A percentile compares a stretch with the other conserved stretches of the same genome.
Conservation (phyloP, 2,113 vertebrate genomes). For the Nesospiza acunhae region DNA sequence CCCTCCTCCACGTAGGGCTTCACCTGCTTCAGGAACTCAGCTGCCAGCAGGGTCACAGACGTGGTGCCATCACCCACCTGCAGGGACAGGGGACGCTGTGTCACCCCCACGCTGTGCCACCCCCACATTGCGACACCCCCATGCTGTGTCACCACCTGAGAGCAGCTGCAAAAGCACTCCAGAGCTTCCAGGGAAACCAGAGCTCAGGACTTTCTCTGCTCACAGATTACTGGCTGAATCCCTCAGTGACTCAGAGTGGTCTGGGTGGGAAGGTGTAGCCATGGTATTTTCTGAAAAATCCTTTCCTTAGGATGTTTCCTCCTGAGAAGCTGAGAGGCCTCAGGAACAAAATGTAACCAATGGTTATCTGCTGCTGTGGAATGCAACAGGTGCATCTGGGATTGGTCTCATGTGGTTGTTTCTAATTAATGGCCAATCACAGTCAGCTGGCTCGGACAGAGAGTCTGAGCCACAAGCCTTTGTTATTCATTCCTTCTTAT, state of each 20-base stretch:
- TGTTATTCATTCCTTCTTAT: too few species aligned
- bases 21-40: conserved; percentile 95
- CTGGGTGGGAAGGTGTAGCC: too few species aligned
- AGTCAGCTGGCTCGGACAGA: too few species aligned
- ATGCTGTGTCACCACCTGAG: fast-evolving
- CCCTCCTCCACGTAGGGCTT: conserved; percentile 95
- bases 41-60: conserved; percentile 92
- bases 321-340: too few species aligned
- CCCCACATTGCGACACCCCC: not conserved
- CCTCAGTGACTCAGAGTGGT: not conserved
- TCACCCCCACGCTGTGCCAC: not conserved
- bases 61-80: conserved; percentile 97
- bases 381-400: too few species aligned
- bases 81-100: fast-evolving
- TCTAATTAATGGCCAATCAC: too few species aligned
- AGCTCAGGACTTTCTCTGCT: not conserved
- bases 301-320: too few species aligned
- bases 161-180: not conserved
- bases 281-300: too few species aligned
- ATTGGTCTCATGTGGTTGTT: too few species aligned
- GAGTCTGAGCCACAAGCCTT: too few species aligned
- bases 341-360: too few species aligned
- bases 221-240: not conserved
- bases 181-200: not conserved
- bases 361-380: too few species aligned